Conservation (phyloP, 2,113 vertebrate species). For the Stictonetta naevosa region DNA sequence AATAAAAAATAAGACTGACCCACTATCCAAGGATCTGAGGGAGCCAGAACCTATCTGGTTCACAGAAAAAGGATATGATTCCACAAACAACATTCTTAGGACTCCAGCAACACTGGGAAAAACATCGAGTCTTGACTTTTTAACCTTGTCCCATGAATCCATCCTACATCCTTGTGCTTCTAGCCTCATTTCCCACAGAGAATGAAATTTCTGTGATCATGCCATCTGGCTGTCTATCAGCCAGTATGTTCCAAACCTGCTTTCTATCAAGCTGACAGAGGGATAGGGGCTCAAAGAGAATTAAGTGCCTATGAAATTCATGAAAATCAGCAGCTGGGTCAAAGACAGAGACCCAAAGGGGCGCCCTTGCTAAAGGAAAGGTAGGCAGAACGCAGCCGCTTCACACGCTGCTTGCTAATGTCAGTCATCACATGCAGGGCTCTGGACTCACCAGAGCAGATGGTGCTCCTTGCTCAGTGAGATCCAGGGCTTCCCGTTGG, state of each 20-base stretch:
- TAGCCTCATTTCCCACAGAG: slow-evolving; percentile 42
- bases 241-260: slow-evolving; percentile 42
- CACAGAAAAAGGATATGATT: background rate
- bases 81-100: background rate
- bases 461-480: background rate
- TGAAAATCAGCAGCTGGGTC: slow-evolving; percentile 16
- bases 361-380: background rate
- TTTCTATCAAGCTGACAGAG: slow-evolving; percentile 57
- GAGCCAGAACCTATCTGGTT: background rate
- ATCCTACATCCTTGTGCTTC: slow-evolving; percentile 30
- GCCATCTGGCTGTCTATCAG: slow-evolving; percentile 61
- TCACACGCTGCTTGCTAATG: background rate
- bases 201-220: slow-evolving; percentile 47
- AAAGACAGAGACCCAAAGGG: background rate
- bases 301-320: slow-evolving; percentile 25
- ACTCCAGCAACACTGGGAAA: background rate
- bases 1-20: background rate
- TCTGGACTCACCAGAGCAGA: slow-evolving; percentile 9
- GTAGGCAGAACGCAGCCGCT: background rate
- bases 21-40: background rate
- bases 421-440: background rate
- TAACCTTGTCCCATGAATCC: slow-evolving; percentile 26
- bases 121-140: background rate
- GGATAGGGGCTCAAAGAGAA: background rate
- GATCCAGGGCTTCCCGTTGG: background rate